These are phyloP conservation scores for Microvelia longipes DNA, from an alignment of 1,140 invertebrate species.

Conservation along the genomic window DNA sequence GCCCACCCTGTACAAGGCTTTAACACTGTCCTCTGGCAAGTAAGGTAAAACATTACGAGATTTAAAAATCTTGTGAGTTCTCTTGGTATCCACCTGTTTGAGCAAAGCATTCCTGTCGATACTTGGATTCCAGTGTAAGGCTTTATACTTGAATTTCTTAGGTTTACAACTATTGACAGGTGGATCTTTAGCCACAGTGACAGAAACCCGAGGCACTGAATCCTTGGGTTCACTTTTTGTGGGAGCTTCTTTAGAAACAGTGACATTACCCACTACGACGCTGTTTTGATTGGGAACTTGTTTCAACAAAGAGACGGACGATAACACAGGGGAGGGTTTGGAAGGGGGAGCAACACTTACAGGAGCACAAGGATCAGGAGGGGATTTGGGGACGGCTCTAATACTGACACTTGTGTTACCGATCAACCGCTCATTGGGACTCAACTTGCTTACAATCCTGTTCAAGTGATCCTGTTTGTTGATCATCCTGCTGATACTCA, in stretches of 20 bases:
- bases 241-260: background rate
- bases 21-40: conserved; percentile 41
- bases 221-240: background rate
- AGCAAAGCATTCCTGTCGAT: conserved; percentile 36
- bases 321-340: background rate
- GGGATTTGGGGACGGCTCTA: conserved; percentile 5
- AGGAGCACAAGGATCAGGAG: background rate
- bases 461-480: conserved; percentile 9
- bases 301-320: background rate
- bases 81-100: conserved; percentile 30
- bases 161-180: conserved; percentile 7
- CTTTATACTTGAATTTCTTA: conserved; percentile 34
- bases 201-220: background rate
- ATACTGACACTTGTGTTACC: conserved; percentile 15
- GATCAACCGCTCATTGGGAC: conserved; percentile 15
- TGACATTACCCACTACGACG: background rate
- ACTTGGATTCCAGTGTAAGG: conserved; percentile 41
- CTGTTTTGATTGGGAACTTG: background rate
- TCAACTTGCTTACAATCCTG: conserved; percentile 14
- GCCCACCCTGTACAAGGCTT: conserved; percentile 39
- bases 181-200: background rate
- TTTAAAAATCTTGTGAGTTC: conserved; percentile 42
- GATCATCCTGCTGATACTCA: conserved; percentile 12
- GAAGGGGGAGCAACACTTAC: background rate
- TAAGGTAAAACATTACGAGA: conserved; percentile 40